These are phyloP conservation scores for Aptenodytes patagonicus DNA, from an alignment of 2,113 vertebrate species.

Conservation along the genomic window DNA sequence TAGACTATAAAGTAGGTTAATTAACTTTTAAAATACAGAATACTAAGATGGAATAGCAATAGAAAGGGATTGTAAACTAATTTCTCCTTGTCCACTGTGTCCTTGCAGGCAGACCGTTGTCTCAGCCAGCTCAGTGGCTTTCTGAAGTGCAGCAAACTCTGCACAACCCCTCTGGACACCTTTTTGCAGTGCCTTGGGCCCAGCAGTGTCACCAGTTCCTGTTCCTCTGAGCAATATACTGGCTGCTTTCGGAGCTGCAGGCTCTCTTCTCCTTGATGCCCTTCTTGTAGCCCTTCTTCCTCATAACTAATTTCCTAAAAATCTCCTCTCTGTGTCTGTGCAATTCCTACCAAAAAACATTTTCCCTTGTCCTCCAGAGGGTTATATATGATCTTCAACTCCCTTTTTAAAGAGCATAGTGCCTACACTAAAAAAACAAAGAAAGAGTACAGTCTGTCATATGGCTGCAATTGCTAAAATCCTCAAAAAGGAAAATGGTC, in stretches of 20 bases:
- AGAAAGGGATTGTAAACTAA: neutral
- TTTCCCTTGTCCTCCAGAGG: neutral
- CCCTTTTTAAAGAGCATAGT: neutral
- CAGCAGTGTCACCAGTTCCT: neutral
- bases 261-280: neutral
- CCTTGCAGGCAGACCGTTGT: neutral
- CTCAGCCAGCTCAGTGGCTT: neutral
- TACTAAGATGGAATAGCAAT: neutral
- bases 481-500: neutral
- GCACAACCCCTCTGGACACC: neutral
- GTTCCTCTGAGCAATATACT: neutral
- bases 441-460: neutral
- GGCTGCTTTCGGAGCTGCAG: neutral
- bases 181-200: neutral
- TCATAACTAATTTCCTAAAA: neutral
- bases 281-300: neutral
- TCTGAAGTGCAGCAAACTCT: neutral
- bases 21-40: neutral
- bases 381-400: neutral
- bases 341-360: neutral
- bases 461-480: neutral
- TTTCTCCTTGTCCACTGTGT: rapidly evolving
- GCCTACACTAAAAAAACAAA: neutral
- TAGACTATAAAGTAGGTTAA: neutral
- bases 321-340: neutral